Percentiles rank a stretch among this genome's conserved stretches.
These are phyloP conservation scores for Phylloscopus trochiloides DNA, from an alignment of 2,113 vertebrate species.

Conservation along the genomic window DNA sequence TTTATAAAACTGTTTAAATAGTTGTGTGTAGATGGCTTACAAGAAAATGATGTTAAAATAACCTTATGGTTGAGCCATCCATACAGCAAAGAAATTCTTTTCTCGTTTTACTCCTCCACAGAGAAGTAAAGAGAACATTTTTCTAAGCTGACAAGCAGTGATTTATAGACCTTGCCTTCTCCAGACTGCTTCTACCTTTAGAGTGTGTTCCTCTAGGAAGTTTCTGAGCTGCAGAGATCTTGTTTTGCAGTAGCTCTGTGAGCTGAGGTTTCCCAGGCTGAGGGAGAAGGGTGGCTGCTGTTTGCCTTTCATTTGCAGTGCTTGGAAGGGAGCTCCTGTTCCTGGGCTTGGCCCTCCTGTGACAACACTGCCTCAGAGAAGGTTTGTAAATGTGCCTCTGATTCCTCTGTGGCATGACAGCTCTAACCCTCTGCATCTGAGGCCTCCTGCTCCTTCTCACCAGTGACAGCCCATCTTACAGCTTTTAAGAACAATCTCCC, in stretches of 20 bases:
- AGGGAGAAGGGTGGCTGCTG: neutral
- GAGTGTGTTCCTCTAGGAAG: neutral
- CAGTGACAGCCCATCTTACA: neutral
- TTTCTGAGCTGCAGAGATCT: neutral
- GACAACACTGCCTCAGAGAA: neutral
- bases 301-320: neutral
- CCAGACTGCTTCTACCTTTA: neutral
- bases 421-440: neutral
- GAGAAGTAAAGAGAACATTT: slow-evolving; percentile 24
- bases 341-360: neutral
- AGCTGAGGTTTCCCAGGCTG: neutral
- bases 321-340: neutral
- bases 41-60: slow-evolving; percentile 48
- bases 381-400: neutral
- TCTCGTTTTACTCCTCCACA: neutral
- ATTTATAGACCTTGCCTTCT: neutral
- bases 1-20: slow-evolving; percentile 29
- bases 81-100: slow-evolving; percentile 13
- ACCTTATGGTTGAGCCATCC: neutral
- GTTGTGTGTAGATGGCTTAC: slow-evolving; percentile 23
- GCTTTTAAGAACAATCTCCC: neutral
- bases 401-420: neutral
- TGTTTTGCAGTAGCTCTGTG: neutral
- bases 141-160: slow-evolving; percentile 1
- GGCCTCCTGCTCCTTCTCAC: neutral